Evolutionary conservation across 2,797 vertebrate genomes (phyloP), one percentile per base, ranked within the genome.

Genomic region (Sebastes hubbsi): DNA sequence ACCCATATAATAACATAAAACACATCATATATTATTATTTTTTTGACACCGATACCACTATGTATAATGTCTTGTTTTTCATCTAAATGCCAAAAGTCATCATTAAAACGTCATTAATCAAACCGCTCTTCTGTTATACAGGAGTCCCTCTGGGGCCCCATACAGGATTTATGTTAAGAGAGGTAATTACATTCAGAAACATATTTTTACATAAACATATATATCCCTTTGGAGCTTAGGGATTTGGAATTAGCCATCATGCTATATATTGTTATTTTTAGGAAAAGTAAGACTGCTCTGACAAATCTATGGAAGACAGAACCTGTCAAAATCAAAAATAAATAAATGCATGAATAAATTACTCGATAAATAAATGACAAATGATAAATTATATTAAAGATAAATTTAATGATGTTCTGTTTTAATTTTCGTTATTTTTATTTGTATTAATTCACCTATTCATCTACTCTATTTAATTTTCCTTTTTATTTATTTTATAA

Each of bases 361-460:
- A 18, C 18, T 49, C 7, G 46, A 49, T 49, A 49, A 20, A 49
- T 49, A 49, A 49, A 46, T 42, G 5, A 42, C 2, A 49, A 49
- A 46, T 42, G 5, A 42, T 1, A 46, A 18, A 46, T 46, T 1
- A 46, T 46, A 46, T 46, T 16, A 46, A 46, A 42, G 14, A 42
- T 16, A 6, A 0, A 42, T 42, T 0, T 3, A 42, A 38, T 38
- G 1, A 14, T 14, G 13, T 38, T 46, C 42, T 18, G 42, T 46
- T 46, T 46, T 46, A 46, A 46, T 46, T 46, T 46, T 3, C 16
- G 4, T 46, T 46, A 46, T 46, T 46, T 46, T 46, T 27, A 0
- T 4, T 42, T 42, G 8, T 20, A 8, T 49, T 49, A 49, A 49
- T 49, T 8, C 7, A 18, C 46, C 16, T 8, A 8, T 49, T 49